Conservation (phyloP, 2,888 invertebrate species). For the Aromia moschata region DNA sequence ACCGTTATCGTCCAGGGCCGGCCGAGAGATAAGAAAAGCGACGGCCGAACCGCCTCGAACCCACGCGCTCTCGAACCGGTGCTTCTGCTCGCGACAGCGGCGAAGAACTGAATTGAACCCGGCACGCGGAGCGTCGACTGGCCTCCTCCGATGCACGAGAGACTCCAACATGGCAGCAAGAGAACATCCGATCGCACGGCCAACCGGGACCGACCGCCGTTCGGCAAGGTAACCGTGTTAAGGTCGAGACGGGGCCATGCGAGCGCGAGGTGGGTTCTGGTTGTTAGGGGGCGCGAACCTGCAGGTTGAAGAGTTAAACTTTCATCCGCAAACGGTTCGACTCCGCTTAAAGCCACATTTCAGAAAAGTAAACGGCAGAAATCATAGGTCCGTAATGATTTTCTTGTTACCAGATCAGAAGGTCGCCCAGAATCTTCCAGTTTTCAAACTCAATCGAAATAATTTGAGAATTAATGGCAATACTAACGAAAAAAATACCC, state of each 20-base stretch:
- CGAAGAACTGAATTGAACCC: conserved; percentile 38
- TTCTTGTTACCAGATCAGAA: too few relatives aligned
- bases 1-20: background rate
- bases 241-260: conserved; percentile 36
- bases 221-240: conserved; percentile 46
- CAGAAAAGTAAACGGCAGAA: too few relatives aligned
- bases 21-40: background rate
- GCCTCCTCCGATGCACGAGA: conserved; percentile 24
- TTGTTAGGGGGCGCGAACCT: too few relatives aligned
- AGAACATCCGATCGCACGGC: conserved; percentile 18
- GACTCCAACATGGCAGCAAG: conserved; percentile 27
- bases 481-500: too few relatives aligned
- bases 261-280: too few relatives aligned
- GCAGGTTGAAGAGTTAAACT: too few relatives aligned
- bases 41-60: conserved; percentile 25
- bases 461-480: too few relatives aligned
- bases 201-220: conserved; percentile 4
- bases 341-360: too few relatives aligned
- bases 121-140: conserved; percentile 30
- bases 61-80: conserved; percentile 22
- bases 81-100: conserved; percentile 21
- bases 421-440: too few relatives aligned
- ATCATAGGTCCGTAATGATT: too few relatives aligned
- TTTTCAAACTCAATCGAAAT: too few relatives aligned
- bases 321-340: too few relatives aligned